Evolutionary conservation across 2,113 vertebrate genomes (phyloP), one percentile per base, ranked within the genome.

Genomic region (Coptodon bakossiorum): DNA sequence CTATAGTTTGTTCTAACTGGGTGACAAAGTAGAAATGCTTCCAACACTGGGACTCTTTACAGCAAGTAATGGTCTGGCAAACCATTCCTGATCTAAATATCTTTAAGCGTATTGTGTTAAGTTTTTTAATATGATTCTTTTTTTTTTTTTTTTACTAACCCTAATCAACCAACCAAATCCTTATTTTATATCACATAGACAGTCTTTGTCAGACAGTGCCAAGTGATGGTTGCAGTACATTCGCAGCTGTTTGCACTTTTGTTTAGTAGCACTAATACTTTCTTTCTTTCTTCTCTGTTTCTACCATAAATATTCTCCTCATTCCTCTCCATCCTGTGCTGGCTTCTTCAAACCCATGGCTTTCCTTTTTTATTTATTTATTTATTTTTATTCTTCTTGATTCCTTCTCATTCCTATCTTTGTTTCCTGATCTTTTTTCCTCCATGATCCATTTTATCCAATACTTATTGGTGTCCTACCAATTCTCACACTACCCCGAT

Each of bases 211-310:
- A 5, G 3, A 27, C 7, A 8, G 40, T 81, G 22, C 3, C 90
- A 89, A 93, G 86, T 95, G 94, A 94, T 96, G 95, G 94, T 93
- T 96, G 94, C 93, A 91, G 89, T 89, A 9, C 53, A 73, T 40
- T 78, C 54, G 5, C 48, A 84, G 52, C 86, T 81, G 71, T 89
- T 83, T 31, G 43, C 43, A 78, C 82, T 8, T 19, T 68, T 85
- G 61, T 86, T 89, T 91, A 84, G 86, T 94, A 27, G 95, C 68
- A 95, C 97, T 98, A 98, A 99, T 86, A 76, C 82, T 61, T 91
- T 92, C 94, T 96, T 94, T 96, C 57, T 59, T 90, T 90, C 7
- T 83, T 89, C 94, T 95, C 94, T 90, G 0, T 87, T 90, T 34
- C 81, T 95, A 90, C 90, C 91, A 95, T 95, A 95, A 94, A 89